Conservation (phyloP, 2,113 vertebrate genomes). For the Natator depressus region DNA sequence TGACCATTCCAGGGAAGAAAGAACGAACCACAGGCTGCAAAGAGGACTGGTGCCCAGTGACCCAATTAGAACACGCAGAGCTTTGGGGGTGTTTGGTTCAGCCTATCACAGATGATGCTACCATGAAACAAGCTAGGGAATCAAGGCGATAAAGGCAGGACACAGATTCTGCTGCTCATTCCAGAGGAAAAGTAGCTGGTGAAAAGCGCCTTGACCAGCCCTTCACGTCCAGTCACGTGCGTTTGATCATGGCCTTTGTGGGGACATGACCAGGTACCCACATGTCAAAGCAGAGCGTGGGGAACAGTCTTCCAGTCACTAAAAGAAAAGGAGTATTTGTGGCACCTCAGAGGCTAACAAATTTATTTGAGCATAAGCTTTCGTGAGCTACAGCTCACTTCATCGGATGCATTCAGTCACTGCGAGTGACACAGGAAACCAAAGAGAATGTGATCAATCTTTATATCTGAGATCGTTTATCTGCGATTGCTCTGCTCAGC, state of each 20-base stretch:
- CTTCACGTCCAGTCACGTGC: background rate
- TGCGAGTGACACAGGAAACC: background rate
- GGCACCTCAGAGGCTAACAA: too few species aligned
- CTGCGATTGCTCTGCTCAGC: background rate
- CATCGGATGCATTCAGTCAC: too few species aligned
- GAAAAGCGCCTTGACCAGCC: background rate
- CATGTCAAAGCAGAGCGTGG: background rate
- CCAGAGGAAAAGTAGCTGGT: background rate
- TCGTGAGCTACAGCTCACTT: too few species aligned
- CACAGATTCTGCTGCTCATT: background rate
- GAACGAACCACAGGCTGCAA: background rate
- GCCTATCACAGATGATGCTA: background rate
- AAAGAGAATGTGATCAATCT: background rate
- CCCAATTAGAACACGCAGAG: background rate
- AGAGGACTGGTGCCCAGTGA: background rate
- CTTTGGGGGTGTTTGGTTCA: background rate
- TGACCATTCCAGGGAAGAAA: background rate
- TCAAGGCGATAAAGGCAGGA: background rate
- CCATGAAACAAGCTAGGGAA: background rate
- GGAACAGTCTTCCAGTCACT: too few species aligned
- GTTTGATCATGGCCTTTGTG: background rate
- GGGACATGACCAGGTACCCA: background rate
- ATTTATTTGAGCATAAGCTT: too few species aligned
- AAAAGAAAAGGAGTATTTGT: too few species aligned
- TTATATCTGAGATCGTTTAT: background rate